Conservation (phyloP, 2,888 invertebrate genomes). For the Dasypolia templi region DNA sequence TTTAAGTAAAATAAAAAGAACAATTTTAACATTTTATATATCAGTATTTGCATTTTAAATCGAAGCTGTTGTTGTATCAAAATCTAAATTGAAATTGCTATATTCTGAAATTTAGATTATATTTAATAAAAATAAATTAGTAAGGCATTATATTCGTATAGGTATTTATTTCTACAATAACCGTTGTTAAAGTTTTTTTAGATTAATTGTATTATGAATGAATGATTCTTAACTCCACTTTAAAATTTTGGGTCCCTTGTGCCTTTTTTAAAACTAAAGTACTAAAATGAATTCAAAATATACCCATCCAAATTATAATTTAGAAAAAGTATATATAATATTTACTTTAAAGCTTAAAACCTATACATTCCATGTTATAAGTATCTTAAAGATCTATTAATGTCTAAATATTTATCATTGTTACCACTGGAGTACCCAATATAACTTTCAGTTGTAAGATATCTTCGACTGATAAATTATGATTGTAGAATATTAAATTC, state of each 20-base stretch:
- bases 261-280: conserved; percentile 79
- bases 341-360: conserved; percentile 58
- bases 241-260: conserved; percentile 75
- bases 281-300: conserved; percentile 67
- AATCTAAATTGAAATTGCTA: conserved; percentile 30
- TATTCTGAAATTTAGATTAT: conserved; percentile 44
- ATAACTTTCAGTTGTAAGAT: conserved; percentile 51
- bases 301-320: conserved; percentile 60
- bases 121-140: conserved; percentile 47
- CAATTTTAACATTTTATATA: conserved; percentile 28
- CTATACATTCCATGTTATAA: conserved; percentile 74
- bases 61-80: conserved; percentile 47
- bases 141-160: conserved; percentile 56
- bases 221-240: conserved; percentile 50
- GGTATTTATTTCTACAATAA: conserved; percentile 61
- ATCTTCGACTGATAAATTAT: conserved; percentile 54
- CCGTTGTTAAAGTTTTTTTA: conserved; percentile 58
- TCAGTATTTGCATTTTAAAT: conserved; percentile 31
- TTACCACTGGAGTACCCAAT: conserved; percentile 54
- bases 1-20: conserved; percentile 33
- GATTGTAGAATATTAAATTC: conserved; percentile 38
- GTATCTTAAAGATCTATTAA: conserved; percentile 64
- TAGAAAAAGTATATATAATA: conserved; percentile 53
- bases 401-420: conserved; percentile 64
- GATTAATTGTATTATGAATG: conserved; percentile 54